A percentile compares a stretch with the other conserved stretches of the same genome.
Conservation (phyloP, 2,113 vertebrate genomes). For the Ciconia stormi region DNA sequence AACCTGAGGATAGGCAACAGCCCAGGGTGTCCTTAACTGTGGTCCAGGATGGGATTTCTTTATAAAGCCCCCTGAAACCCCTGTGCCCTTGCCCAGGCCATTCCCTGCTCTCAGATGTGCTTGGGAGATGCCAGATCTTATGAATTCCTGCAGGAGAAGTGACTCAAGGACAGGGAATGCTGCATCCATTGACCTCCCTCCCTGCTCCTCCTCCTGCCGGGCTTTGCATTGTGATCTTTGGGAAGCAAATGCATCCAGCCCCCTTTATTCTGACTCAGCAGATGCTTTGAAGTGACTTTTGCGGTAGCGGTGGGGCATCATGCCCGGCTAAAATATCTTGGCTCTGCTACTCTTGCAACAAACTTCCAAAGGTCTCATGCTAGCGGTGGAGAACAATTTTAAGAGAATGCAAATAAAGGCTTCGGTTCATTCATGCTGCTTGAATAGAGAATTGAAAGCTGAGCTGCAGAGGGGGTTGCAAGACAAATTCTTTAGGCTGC, state of each 20-base stretch:
- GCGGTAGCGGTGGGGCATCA: slow-evolving; percentile 52
- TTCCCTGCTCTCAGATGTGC: not conserved
- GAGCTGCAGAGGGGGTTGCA: slow-evolving; percentile 33
- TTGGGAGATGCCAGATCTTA: not conserved
- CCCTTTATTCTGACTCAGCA: slow-evolving; percentile 67
- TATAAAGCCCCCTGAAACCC: not conserved
- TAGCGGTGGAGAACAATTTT: slow-evolving; percentile 68
- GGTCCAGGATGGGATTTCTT: not conserved
- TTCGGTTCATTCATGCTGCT: slow-evolving; percentile 66
- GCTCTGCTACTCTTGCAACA: slow-evolving; percentile 41
- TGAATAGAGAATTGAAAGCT: slow-evolving; percentile 60
- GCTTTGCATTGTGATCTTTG: slow-evolving; percentile 34
- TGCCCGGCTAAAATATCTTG: slow-evolving; percentile 66
- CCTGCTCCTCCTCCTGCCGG: not conserved
- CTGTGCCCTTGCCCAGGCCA: not conserved
- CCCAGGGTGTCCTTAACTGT: not conserved
- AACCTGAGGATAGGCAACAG: not conserved
- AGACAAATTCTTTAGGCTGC: slow-evolving; percentile 45
- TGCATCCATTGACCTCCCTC: slow-evolving; percentile 15
- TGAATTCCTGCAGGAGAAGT: slow-evolving; percentile 34
- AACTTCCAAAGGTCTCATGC: slow-evolving; percentile 70
- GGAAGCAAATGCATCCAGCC: slow-evolving; percentile 10
- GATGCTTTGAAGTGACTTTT: slow-evolving; percentile 49
- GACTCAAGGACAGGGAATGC: slow-evolving; percentile 30
- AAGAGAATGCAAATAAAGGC: slow-evolving; percentile 73